Conservation (phyloP, 2,113 vertebrate species). For the Gymnarchus niloticus region DNA sequence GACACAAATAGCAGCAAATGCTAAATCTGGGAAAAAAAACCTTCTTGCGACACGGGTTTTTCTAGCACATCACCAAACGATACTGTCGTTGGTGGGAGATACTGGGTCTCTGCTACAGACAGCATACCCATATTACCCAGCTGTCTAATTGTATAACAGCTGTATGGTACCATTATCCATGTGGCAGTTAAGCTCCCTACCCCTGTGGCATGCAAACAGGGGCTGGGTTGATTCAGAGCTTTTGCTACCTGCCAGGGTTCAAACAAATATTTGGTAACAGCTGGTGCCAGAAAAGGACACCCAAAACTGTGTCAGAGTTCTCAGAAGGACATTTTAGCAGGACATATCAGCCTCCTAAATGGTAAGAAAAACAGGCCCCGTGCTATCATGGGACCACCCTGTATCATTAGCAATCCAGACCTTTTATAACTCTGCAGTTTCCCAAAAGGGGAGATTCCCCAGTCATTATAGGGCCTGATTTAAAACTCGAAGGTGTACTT, state of each 20-base stretch:
- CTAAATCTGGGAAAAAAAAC: background rate
- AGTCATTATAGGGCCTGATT: background rate
- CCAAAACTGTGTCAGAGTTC: background rate
- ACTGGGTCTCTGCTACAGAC: background rate
- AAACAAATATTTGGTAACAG: background rate
- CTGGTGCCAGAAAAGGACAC: background rate
- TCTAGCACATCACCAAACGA: background rate
- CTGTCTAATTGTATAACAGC: background rate
- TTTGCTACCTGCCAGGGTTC: background rate
- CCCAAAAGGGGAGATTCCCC: background rate
- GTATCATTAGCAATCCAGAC: background rate
- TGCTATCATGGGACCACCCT: background rate
- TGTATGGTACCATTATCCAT: background rate
- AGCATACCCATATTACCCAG: background rate
- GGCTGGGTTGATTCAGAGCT: background rate
- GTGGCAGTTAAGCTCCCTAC: background rate
- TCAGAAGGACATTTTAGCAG: background rate
- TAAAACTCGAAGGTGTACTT: background rate
- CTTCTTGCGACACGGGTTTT: background rate
- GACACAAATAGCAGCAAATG: background rate
- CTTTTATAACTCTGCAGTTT: background rate
- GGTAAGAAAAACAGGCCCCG: background rate
- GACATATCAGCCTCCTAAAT: background rate
- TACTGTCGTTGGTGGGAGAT: background rate
- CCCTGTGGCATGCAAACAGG: background rate